A percentile compares a stretch with the other conserved stretches of the same genome.
These are phyloP conservation scores for Distichodus sexfasciatus DNA, from an alignment of 2,797 vertebrate genomes.

Conservation along the genomic window DNA sequence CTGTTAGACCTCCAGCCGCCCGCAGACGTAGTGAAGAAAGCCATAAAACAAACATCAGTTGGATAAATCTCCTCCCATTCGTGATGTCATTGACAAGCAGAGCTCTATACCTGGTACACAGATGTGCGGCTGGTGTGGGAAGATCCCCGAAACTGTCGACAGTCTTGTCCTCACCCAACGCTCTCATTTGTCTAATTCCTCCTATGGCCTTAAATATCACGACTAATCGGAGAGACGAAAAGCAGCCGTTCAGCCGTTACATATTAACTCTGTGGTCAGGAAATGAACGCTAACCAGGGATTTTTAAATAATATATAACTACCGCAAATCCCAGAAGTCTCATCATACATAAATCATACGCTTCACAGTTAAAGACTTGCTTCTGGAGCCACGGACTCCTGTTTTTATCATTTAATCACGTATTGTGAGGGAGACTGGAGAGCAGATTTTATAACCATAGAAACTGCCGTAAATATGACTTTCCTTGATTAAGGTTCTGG, in stretches of 20 bases:
- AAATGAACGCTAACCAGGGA: constrained; percentile 38
- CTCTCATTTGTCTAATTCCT: constrained; percentile 37
- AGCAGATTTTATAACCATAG: constrained; percentile 11
- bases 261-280: constrained; percentile 29
- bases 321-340: not conserved
- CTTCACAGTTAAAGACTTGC: constrained; percentile 41
- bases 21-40: not conserved
- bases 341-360: constrained; percentile 33
- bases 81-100: constrained; percentile 17
- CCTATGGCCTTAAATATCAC: not conserved
- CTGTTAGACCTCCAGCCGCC: not conserved
- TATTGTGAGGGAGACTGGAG: not conserved
- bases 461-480: constrained; percentile 10
- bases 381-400: constrained; percentile 1
- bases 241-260: not conserved
- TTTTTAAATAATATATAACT: constrained; percentile 16
- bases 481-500: constrained; percentile 9
- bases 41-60: not conserved
- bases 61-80: not conserved
- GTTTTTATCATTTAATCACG: constrained; percentile 32
- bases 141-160: constrained; percentile 1
- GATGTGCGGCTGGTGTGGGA: constrained; percentile 14
- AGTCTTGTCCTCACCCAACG: constrained; percentile 24
- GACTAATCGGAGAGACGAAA: constrained; percentile 17
- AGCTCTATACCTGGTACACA: not conserved